Percentiles rank a stretch among this genome's conserved stretches.
phyloP scores from a whole-genome alignment of 2,113 vertebrate genomes.

The Micronycteris hirsuta region DNA sequence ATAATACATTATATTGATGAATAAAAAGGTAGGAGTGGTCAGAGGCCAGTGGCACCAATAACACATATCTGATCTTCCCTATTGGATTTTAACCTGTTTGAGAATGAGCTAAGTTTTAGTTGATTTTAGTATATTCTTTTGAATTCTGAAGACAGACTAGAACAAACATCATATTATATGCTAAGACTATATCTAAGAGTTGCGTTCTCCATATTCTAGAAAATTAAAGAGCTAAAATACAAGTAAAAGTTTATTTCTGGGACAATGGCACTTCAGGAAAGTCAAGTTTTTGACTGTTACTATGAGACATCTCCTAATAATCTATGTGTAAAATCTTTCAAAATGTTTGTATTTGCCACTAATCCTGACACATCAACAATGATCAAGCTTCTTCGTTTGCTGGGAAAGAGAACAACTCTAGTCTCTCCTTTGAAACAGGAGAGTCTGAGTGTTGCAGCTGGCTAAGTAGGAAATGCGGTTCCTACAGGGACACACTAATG shows the following conservation, averaged over 20 bases:
- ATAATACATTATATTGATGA: not conserved
- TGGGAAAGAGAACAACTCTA: not conserved
- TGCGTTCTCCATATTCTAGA: conserved; percentile 37
- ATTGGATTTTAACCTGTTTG: not conserved
- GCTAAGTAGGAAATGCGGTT: conserved; percentile 30
- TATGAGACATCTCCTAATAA: not conserved
- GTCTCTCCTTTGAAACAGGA: not conserved
- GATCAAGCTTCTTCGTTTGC: not conserved
- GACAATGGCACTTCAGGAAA: not conserved
- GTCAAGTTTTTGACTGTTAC: not conserved
- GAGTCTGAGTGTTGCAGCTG: not conserved
- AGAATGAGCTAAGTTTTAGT: not conserved
- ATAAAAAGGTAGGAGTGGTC: not conserved
- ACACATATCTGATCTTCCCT: not conserved
- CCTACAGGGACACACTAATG: conserved; percentile 25
- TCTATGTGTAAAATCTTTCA: not conserved
- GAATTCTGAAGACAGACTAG: conserved; percentile 31
- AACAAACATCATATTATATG: not conserved
- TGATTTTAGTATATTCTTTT: not conserved
- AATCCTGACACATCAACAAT: not conserved
- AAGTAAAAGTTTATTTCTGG: not conserved
- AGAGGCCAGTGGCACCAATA: not conserved
- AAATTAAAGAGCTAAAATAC: conserved; percentile 49
- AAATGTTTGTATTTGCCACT: not conserved
- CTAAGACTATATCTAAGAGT: conserved; percentile 10